Evolutionary conservation across 2,888 invertebrate genomes (phyloP).

Genomic region (Carcina quercana): DNA sequence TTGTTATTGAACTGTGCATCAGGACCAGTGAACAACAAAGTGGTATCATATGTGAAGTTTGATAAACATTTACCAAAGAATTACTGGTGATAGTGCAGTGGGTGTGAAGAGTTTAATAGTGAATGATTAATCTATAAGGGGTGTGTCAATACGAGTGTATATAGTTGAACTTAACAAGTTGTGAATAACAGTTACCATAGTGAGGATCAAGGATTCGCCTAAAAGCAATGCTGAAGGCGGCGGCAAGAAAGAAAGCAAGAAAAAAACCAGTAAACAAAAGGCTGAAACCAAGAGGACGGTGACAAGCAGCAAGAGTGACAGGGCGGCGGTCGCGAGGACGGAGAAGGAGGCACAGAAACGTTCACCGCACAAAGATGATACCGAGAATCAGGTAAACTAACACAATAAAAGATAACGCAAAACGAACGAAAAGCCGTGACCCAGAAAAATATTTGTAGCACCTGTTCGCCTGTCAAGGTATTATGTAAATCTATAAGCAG

Average conservation of each 20-base stretch:
- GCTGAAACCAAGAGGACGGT: conserved; percentile 66
- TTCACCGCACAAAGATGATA: conserved; percentile 40
- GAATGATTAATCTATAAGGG: conserved; percentile 11
- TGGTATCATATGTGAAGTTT: conserved; percentile 12
- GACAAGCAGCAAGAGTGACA: conserved; percentile 56
- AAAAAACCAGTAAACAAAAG: conserved; percentile 76
- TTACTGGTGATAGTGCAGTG: conserved; percentile 1
- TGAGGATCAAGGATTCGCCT: conserved; percentile 78
- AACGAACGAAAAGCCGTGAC: background rate
- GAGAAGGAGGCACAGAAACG: conserved; percentile 48
- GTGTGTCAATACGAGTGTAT: conserved; percentile 11
- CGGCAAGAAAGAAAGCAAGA: conserved; percentile 77
- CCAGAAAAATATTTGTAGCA: conserved; percentile 4
- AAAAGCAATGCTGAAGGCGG: conserved; percentile 75
- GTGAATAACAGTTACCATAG: conserved; percentile 73
- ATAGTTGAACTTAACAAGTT: conserved; percentile 6
- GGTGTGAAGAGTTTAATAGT: background rate
- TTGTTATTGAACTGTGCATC: background rate
- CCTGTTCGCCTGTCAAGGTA: no score
- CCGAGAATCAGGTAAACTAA: conserved; percentile 43
- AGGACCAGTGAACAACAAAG: conserved; percentile 18
- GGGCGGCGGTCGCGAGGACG: conserved; percentile 43
- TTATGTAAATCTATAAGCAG: no score
- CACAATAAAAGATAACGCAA: conserved; percentile 6
- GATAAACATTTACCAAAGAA: conserved; percentile 2